phyloP scores from a whole-genome alignment of 2,113 vertebrate genomes.

The Sapayoa aenigma region DNA sequence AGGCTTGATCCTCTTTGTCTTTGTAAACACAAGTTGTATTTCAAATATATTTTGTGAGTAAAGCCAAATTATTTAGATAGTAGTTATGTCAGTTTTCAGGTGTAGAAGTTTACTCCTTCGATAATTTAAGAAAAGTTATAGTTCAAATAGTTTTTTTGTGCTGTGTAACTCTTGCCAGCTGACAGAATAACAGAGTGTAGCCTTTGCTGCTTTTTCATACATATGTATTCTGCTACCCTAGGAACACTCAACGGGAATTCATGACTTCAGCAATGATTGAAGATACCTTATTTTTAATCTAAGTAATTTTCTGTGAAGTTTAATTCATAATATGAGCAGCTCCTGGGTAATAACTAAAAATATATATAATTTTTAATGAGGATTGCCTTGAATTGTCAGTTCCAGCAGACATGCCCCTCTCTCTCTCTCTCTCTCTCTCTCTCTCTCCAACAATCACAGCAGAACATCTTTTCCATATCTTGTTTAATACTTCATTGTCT shows the following conservation, averaged over 20 bases:
- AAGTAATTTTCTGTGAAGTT: slow-evolving; percentile 17
- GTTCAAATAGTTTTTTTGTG: neutral
- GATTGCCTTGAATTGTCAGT: neutral
- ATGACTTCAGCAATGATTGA: neutral
- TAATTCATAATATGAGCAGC: neutral
- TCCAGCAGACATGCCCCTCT: neutral
- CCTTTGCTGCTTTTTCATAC: neutral
- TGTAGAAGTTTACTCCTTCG: neutral
- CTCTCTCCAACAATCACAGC: neutral
- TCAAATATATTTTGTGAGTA: neutral
- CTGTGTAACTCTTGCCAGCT: neutral
- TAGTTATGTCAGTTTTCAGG: neutral
- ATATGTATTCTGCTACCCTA: neutral
- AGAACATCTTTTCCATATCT: neutral
- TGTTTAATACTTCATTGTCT: neutral
- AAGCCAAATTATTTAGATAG: neutral
- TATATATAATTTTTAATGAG: neutral
- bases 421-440: too few relatives aligned
- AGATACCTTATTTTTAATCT: neutral
- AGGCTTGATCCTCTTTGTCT: neutral
- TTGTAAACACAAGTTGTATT: neutral
- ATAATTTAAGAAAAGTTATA: neutral
- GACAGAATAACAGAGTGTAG: neutral
- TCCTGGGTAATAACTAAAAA: neutral
- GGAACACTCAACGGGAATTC: slow-evolving; percentile 4